Base-by-base conservation (phyloP, 2,113 vertebrate species). In the Antechinus stuartii region DNA sequence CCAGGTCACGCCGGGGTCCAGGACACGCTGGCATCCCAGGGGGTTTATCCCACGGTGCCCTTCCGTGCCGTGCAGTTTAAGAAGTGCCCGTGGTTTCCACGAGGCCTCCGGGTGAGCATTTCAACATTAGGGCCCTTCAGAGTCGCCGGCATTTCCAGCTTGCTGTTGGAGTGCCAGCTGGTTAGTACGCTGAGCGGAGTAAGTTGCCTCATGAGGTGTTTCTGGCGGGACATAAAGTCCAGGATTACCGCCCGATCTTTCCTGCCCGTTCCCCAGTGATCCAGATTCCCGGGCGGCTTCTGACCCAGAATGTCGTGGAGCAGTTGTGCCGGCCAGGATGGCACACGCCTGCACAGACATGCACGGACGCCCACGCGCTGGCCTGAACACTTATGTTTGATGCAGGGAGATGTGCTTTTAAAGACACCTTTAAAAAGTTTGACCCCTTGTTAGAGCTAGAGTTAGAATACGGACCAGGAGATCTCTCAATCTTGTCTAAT, bases 361-460 rank as follows among this genome's bases (percentile, higher is more conserved):
- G 22, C n/a, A 76, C 4, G 0, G 3, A n/a, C 61, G 91, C 30
- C 57, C 24, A 89, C 56, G 1, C 49, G 1, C 56, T 90, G 89
- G 27, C 93, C 93, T 89, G 49, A 91, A 54, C 92, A 68, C 95
- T 97, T 95, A 61, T 76, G 54, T 95, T 96, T 96, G 47, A 26
- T 90, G n/a, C 95, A 47, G 56, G 3, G 76, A 94, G 90, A 30
- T 95, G n/a, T 91, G 52, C 61, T 93, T 76, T 93, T 90, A 91
- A 42, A 42, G n/a, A 84, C 19, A 42, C 6, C 8, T 1, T 42
- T 4, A 42, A 42, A 42, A 42, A 22, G 1, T 11, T 42, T 22
- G 68, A 23, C 1, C 35, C 68, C 35, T 22, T 22, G 68, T n/a
- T n/a, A 22, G n/a, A 84, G n/a, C 68, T 23, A 52, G 50, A 52